A percentile compares a stretch with the other conserved stretches of the same genome.
These are phyloP conservation scores for Microctonus brassicae DNA, from an alignment of 2,888 invertebrate genomes.

Conservation along the genomic window DNA sequence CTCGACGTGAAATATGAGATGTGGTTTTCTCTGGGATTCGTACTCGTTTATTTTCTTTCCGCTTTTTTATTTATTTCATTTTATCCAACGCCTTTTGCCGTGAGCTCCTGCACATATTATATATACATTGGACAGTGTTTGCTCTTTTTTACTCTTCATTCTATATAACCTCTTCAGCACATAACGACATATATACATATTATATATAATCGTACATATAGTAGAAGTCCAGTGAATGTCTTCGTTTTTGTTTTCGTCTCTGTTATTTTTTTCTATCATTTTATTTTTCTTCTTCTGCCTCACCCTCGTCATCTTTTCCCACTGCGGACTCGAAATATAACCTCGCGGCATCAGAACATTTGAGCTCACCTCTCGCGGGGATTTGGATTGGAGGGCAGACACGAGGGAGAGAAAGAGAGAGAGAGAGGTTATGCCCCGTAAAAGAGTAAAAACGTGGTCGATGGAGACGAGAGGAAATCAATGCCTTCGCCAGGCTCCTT, in stretches of 20 bases:
- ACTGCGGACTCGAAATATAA: slow-evolving; percentile 9
- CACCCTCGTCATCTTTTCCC: slow-evolving; percentile 35
- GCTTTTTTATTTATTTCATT: slow-evolving; percentile 3
- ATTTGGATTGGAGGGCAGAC: slow-evolving; percentile 57
- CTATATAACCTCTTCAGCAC: slow-evolving; percentile 14
- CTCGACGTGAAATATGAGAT: slow-evolving; percentile 67
- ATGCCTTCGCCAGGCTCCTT: slow-evolving; percentile 60
- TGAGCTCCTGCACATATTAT: too few relatives aligned
- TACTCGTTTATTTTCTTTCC: slow-evolving; percentile 21
- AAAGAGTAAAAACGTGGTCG: slow-evolving; percentile 58
- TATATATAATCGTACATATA: too few relatives aligned
- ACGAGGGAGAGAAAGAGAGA: slow-evolving; percentile 38
- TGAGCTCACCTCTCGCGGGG: slow-evolving; percentile 54
- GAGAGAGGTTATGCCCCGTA: too few relatives aligned
- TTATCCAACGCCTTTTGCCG: neutral
- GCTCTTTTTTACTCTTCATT: slow-evolving; percentile 47
- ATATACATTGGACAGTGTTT: too few relatives aligned
- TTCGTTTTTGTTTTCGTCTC: slow-evolving; percentile 24
- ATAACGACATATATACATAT: slow-evolving; percentile 10
- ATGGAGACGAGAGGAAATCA: slow-evolving; percentile 69
- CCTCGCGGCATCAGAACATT: slow-evolving; percentile 27
- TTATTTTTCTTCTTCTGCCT: slow-evolving; percentile 49
- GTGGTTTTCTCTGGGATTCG: slow-evolving; percentile 46
- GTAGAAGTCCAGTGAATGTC: neutral
- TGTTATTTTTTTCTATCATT: slow-evolving; percentile 42